Evolutionary conservation across 2,113 vertebrate genomes (phyloP), one percentile per base, ranked within the genome.

Genomic region (human): DNA sequence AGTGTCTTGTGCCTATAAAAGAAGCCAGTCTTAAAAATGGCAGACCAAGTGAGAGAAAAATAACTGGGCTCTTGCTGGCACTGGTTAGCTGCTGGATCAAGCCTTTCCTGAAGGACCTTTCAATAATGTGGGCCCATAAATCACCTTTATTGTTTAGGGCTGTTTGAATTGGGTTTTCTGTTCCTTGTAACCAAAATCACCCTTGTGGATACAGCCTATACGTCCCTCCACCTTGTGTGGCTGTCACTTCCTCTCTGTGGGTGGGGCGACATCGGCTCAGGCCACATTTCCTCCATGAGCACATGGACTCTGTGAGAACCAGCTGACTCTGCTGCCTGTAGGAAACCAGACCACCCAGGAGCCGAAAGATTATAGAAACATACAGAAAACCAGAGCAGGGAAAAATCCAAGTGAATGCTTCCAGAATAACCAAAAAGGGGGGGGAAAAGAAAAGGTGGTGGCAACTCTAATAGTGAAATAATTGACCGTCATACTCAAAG

Each of bases 331-430:
- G 98, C 98, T 98, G 98, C 96, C 97, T 97, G 97, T 98, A 90
- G 96, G 97, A 98, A 98, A 97, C 98, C 98, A 98, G 98, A 98
- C 98, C 98, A 98, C 98, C 98, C 98, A 97, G 90, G 78, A 98
- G 97, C 90, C 79, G 45, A 95, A 73, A 98, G 98, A 98, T 98
- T 98, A 98, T 96, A 97, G 98, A 98, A 98, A 98, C 97, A 96
- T 98, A 98, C 97, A 98, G 97, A 96, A 96, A 98, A 94, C 98
- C 96, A 98, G 97, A 98, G 97, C 90, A 78, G 94, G 98, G 97
- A 72, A 98, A 97, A 97, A 97, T 87, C 96, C 94, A 94, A 96
- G 95, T 43, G 94, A 96, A 94, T 73, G 90, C 94, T 97, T 98
- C 98, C 97, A 98, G 97, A 97, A 97, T 92, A 98, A 96, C 97